Conservation (phyloP, 2,888 invertebrate genomes). For the Nomada fabriciana region DNA sequence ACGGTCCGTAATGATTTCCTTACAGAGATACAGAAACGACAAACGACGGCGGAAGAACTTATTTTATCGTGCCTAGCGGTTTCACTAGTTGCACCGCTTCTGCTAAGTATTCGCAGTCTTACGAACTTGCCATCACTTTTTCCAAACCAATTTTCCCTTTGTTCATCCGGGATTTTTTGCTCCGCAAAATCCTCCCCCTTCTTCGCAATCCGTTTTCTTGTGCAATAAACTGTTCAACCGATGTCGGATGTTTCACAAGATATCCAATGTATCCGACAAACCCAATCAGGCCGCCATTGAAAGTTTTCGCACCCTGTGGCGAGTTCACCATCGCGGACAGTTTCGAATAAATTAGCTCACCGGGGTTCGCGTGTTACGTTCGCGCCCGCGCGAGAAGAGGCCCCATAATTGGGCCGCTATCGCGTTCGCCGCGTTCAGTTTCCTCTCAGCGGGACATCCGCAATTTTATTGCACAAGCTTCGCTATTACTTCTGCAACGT, state of each 20-base stretch:
- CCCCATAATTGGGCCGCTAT: constrained; percentile 60
- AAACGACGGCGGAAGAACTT: constrained; percentile 2
- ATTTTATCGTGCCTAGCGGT: neutral
- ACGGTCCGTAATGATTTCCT: constrained; percentile 4
- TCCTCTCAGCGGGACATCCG: constrained; percentile 70
- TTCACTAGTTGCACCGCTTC: neutral
- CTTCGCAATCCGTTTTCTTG: neutral
- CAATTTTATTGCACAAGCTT: constrained; percentile 71
- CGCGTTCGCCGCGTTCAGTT: constrained; percentile 62
- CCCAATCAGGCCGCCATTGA: constrained; percentile 21
- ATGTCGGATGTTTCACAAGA: constrained; percentile 3
- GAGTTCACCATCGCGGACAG: constrained; percentile 19
- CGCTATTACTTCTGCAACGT: constrained; percentile 69
- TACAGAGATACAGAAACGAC: neutral
- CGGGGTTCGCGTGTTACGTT: constrained; percentile 45
- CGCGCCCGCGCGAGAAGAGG: constrained; percentile 28
- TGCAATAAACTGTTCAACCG: neutral
- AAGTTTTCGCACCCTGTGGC: constrained; percentile 28
- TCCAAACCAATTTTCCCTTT: too few relatives aligned
- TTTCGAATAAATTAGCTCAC: constrained; percentile 60
- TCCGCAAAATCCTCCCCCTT: neutral
- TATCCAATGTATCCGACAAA: constrained; percentile 9
- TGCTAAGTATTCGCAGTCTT: neutral
- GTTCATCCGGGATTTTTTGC: neutral
- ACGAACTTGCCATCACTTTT: neutral